Evolutionary conservation across 1,140 invertebrate species (phyloP).

Genomic region (Phymastichus coffea): DNA sequence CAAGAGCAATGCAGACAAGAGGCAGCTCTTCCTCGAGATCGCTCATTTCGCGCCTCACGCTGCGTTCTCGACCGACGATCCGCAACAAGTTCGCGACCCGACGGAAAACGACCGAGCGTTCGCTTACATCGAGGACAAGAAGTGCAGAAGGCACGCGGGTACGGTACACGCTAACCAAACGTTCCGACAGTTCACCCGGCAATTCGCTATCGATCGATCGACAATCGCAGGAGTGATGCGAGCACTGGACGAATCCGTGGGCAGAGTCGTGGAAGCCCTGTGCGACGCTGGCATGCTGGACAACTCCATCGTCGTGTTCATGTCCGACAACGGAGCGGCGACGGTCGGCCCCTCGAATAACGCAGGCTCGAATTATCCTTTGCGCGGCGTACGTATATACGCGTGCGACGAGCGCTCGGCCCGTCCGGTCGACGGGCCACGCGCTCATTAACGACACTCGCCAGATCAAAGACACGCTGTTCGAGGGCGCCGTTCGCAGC

Average conservation of each 20-base stretch:
- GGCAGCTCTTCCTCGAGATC: constrained; percentile 75
- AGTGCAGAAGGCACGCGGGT: constrained; percentile 61
- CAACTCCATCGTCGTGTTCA: constrained; percentile 72
- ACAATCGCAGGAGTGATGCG: constrained; percentile 61
- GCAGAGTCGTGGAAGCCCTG: constrained; percentile 60
- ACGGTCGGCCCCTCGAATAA: constrained; percentile 59
- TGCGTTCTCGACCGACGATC: constrained; percentile 53
- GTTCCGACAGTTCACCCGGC: too few relatives aligned
- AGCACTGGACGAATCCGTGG: constrained; percentile 68
- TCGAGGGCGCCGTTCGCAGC: constrained; percentile 69
- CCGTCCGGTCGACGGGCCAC: neutral
- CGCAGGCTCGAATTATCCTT: constrained; percentile 70
- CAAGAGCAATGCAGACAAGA: constrained; percentile 59
- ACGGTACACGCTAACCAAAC: too few relatives aligned
- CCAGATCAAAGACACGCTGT: constrained; percentile 62
- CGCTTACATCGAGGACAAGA: constrained; percentile 58
- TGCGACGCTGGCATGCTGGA: constrained; percentile 54
- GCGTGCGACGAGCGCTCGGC: neutral
- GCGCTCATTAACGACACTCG: neutral
- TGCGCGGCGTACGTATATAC: constrained; percentile 60
- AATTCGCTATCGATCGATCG: too few relatives aligned
- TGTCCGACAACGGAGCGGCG: constrained; percentile 70
- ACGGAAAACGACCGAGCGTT: constrained; percentile 59
- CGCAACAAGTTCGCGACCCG: constrained; percentile 71
- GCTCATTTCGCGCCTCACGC: constrained; percentile 78